Percentiles rank a stretch among this genome's conserved stretches.
Evolutionary conservation across 2,113 vertebrate species (phyloP).

Genomic region (Rafetus swinhoei): DNA sequence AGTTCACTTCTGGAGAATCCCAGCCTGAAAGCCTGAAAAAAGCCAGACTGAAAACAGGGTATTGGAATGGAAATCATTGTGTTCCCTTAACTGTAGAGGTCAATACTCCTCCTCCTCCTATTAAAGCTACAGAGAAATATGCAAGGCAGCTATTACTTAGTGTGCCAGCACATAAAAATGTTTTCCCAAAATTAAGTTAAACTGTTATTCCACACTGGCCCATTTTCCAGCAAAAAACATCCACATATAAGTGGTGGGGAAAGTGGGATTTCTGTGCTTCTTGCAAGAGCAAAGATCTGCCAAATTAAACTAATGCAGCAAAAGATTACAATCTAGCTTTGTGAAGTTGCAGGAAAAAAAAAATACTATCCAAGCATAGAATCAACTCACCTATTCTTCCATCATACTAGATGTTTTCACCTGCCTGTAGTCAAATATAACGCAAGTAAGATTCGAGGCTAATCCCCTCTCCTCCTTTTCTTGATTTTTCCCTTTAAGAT

Average conservation of each 20-base stretch:
- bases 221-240: not conserved
- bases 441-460: not conserved
- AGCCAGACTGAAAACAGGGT: rapidly evolving
- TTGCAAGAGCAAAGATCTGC: not conserved
- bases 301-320: not conserved
- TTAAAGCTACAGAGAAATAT: not conserved
- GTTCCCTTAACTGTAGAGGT: not conserved
- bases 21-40: not conserved
- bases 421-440: not conserved
- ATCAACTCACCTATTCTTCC: not conserved
- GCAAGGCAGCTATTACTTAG: not conserved
- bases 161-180: not conserved
- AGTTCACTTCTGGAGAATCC: not conserved
- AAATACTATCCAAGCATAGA: not conserved
- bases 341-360: conserved; percentile 4
- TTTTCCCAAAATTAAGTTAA: not conserved
- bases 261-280: not conserved
- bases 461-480: not conserved
- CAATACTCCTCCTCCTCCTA: not conserved
- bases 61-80: not conserved
- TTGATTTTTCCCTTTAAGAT: not conserved
- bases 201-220: not conserved
- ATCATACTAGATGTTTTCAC: not conserved
- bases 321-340: not conserved
- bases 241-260: not conserved